Conservation (phyloP, 64 coral and sea anemone genomes). For the Montipora sp. region DNA sequence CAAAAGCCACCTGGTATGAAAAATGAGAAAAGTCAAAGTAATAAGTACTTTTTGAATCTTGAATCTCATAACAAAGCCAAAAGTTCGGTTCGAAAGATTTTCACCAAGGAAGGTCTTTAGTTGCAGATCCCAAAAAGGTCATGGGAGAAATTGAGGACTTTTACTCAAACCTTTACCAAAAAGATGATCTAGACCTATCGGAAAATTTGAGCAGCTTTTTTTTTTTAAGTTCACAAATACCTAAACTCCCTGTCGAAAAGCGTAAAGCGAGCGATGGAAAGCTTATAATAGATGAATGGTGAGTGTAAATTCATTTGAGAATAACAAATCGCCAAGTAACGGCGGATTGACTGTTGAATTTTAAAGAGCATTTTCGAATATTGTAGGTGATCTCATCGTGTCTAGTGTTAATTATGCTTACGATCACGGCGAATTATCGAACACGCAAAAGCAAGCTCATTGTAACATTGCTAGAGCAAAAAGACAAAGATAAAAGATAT, state of each 20-base stretch:
- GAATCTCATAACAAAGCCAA: no score
- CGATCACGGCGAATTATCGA: neutral
- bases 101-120: no score
- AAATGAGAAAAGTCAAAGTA: no score
- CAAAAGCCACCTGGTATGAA: neutral
- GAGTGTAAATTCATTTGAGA: neutral
- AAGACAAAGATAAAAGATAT: neutral
- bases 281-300: neutral
- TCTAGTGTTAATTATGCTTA: neutral
- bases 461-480: neutral
- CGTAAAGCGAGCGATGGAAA: neutral
- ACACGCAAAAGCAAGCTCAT: neutral
- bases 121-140: no score
- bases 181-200: no score
- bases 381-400: neutral
- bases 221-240: no score
- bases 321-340: neutral
- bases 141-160: no score
- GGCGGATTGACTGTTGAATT: neutral
- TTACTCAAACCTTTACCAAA: no score
- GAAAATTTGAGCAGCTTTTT: no score
- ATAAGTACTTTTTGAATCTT: no score
- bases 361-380: neutral
- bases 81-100: no score
- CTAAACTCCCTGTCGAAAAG: no score